A percentile compares a stretch with the other conserved stretches of the same genome.
phyloP scores from a whole-genome alignment of 2,888 invertebrate species.

The Zhuqinia jingwanae region DNA sequence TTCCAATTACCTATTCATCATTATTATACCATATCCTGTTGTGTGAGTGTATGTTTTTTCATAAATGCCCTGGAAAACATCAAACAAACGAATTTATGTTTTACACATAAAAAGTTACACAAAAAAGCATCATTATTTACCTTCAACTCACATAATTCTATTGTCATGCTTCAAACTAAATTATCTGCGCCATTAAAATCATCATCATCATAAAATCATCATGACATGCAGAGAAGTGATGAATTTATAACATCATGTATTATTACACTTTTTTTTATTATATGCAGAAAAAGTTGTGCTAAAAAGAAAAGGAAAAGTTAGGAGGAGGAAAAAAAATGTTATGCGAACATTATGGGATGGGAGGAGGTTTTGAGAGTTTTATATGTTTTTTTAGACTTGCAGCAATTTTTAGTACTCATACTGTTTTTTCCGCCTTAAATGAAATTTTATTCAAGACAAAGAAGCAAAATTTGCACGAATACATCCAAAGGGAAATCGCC shows the following conservation, averaged over 20 bases:
- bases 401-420: background rate
- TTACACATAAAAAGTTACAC: background rate
- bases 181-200: background rate
- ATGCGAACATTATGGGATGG: too few relatives aligned
- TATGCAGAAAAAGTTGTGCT: too few relatives aligned
- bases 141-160: conserved; percentile 12
- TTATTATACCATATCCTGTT: background rate
- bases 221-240: background rate
- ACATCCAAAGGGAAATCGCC: conserved; percentile 21
- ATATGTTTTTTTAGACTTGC: background rate
- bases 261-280: background rate
- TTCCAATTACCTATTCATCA: background rate
- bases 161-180: conserved; percentile 19
- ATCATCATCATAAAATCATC: too few relatives aligned
- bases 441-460: too few relatives aligned
- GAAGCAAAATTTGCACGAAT: too few relatives aligned
- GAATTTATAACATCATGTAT: conserved; percentile 10
- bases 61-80: conserved; percentile 39
- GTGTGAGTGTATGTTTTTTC: background rate
- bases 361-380: too few relatives aligned
- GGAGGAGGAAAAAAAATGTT: too few relatives aligned
- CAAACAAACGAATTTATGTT: conserved; percentile 32
- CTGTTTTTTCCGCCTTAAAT: too few relatives aligned
- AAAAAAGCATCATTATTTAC: conserved; percentile 31
- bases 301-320: too few relatives aligned